Evolutionary conservation across 2,113 vertebrate species (phyloP).

Genomic region (Formicarius rufipectus): DNA sequence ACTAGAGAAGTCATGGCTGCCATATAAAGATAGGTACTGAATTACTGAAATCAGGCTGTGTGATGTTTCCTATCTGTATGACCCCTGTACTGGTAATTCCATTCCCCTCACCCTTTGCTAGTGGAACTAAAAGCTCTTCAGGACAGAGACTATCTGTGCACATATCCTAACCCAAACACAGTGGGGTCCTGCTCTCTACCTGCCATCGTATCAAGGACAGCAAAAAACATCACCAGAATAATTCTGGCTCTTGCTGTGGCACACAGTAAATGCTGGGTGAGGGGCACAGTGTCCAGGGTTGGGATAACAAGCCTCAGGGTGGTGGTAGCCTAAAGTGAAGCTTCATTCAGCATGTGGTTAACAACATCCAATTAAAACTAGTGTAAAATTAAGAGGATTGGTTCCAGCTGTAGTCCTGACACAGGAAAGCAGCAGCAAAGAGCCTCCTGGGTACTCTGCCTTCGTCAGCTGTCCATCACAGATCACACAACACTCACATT

Average conservation of each 20-base stretch:
- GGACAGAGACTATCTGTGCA: background rate
- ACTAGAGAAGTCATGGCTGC: background rate
- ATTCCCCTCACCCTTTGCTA: background rate
- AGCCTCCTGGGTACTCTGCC: background rate
- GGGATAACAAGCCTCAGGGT: background rate
- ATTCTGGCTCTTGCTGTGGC: background rate
- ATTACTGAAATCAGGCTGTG: background rate
- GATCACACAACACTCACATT: background rate
- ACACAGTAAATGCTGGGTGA: background rate
- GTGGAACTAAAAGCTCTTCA: background rate
- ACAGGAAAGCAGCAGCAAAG: background rate
- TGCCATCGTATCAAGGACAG: background rate
- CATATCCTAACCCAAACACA: background rate
- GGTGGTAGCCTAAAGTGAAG: background rate
- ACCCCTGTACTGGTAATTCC: background rate
- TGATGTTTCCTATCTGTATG: background rate
- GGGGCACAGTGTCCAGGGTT: accelerated
- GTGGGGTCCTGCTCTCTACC: background rate
- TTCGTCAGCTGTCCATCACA: background rate
- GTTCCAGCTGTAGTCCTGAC: background rate
- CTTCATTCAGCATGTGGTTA: background rate
- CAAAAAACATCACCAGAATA: background rate
- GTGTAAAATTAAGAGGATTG: background rate
- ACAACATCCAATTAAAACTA: background rate
- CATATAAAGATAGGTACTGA: background rate